phyloP scores from a whole-genome alignment of 2,797 vertebrate genomes.

The Crenuchus spilurus region DNA sequence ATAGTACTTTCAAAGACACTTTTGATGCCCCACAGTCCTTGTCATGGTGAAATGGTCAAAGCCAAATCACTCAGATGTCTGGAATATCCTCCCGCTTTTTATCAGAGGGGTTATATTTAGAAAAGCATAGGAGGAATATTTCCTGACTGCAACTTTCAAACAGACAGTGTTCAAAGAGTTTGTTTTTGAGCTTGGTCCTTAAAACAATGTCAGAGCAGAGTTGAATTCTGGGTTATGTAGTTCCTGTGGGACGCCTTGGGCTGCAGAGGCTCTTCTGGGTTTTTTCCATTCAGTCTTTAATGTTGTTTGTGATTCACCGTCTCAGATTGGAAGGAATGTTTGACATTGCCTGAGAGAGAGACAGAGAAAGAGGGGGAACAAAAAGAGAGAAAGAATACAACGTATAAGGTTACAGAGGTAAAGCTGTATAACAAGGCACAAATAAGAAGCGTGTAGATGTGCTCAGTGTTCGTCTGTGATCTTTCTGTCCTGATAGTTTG shows the following conservation, averaged over 20 bases:
- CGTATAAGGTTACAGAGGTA: slow-evolving; percentile 25
- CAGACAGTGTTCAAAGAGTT: slow-evolving; percentile 43
- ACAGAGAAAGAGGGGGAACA: slow-evolving; percentile 32
- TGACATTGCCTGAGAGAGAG: slow-evolving; percentile 63
- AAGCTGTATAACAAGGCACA: slow-evolving; percentile 22
- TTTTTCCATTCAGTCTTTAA: slow-evolving; percentile 51
- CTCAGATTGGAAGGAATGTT: slow-evolving; percentile 51
- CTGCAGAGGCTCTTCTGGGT: slow-evolving; percentile 28
- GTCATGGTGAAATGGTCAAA: slow-evolving; percentile 59
- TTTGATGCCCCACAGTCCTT: slow-evolving; percentile 39
- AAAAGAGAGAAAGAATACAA: slow-evolving; percentile 20
- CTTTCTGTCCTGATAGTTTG: background rate
- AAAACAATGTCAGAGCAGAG: slow-evolving; percentile 39
- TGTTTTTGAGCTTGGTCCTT: slow-evolving; percentile 42
- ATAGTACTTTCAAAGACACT: no score
- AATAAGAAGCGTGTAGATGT: slow-evolving; percentile 9
- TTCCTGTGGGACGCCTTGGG: slow-evolving; percentile 42
- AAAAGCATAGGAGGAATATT: slow-evolving; percentile 24
- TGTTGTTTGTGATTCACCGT: slow-evolving; percentile 27
- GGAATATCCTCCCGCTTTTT: slow-evolving; percentile 52
- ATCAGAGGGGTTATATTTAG: slow-evolving; percentile 61
- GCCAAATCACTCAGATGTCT: slow-evolving; percentile 35
- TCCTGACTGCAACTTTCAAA: slow-evolving; percentile 18
- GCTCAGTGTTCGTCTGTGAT: slow-evolving; percentile 1
- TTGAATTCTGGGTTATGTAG: slow-evolving; percentile 54